Conservation (phyloP, 2,113 vertebrate genomes). For the Cyrtonyx montezumae region DNA sequence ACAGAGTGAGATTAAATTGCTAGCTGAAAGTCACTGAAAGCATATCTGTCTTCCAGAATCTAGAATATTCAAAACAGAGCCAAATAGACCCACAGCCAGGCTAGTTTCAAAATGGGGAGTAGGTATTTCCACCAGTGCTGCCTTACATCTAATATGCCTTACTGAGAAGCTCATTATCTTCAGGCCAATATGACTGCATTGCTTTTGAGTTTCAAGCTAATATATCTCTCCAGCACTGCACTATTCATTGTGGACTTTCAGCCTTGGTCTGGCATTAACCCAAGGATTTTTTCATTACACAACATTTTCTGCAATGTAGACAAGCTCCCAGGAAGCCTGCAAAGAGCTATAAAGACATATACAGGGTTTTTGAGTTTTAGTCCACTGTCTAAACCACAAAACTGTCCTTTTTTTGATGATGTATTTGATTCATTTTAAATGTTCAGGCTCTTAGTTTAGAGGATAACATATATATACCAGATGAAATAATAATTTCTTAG, state of each 20-base stretch:
- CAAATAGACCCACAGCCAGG: neutral
- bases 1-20: neutral
- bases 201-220: neutral
- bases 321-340: neutral
- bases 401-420: neutral
- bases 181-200: neutral
- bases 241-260: neutral
- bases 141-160: neutral
- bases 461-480: neutral
- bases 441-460: accelerated
- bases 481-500: neutral
- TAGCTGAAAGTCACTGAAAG: neutral
- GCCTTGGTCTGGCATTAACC: neutral
- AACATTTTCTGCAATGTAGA: neutral
- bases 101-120: neutral
- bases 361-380: neutral
- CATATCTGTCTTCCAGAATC: neutral
- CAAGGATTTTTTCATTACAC: slow-evolving; percentile 13
- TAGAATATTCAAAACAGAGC: neutral
- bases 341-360: neutral
- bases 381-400: neutral
- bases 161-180: neutral
- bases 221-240: neutral
- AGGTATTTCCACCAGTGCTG: neutral
- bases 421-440: neutral